phyloP scores from a whole-genome alignment of 2,113 vertebrate species.

The Taxidea taxus region DNA sequence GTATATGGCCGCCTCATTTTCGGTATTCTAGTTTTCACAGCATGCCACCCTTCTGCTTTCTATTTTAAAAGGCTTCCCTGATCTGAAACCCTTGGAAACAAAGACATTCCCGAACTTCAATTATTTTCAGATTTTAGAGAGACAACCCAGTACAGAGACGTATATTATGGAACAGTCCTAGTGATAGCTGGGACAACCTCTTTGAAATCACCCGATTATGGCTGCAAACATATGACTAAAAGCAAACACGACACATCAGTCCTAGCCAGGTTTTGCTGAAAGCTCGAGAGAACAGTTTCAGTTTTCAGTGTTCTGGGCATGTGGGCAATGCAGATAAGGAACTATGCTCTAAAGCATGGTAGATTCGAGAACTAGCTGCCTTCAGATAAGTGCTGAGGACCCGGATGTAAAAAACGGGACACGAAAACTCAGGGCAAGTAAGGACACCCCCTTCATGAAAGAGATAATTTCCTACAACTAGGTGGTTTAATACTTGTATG shows the following conservation, averaged over 20 bases:
- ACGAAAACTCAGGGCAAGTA: not conserved
- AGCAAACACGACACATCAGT: not conserved
- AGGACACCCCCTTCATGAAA: not conserved
- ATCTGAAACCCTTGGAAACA: not conserved
- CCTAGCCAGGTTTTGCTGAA: not conserved
- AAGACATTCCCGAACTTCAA: not conserved
- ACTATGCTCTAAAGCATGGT: not conserved
- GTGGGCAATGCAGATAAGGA: not conserved
- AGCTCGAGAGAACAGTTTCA: not conserved
- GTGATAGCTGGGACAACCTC: not conserved
- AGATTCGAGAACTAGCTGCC: not conserved
- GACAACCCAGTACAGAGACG: not conserved
- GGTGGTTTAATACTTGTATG: not conserved
- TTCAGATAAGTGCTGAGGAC: not conserved
- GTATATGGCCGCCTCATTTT: not conserved
- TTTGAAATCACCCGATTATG: not conserved
- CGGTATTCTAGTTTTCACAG: not conserved
- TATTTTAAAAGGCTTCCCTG: not conserved
- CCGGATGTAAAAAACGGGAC: not conserved
- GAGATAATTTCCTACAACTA: not conserved
- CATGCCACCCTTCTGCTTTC: not conserved
- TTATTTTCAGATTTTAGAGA: not conserved
- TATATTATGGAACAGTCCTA: not conserved
- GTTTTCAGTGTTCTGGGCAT: not conserved
- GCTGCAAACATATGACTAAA: not conserved